Conservation (phyloP, 2,797 vertebrate species). For the Sebastes steindachneri region DNA sequence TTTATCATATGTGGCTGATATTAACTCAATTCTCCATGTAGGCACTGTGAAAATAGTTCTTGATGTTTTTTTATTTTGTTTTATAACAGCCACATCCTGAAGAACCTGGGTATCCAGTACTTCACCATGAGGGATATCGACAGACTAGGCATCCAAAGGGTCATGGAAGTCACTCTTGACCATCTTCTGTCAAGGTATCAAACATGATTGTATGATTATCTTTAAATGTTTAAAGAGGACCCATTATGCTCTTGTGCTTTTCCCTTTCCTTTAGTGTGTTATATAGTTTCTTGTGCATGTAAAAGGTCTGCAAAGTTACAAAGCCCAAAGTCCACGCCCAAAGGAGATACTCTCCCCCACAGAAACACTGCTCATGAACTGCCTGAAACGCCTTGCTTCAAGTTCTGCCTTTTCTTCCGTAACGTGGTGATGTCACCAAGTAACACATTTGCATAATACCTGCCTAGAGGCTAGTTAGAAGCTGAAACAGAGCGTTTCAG, state of each 20-base stretch:
- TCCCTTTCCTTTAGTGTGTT: too few relatives aligned
- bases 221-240: not conserved
- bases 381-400: too few relatives aligned
- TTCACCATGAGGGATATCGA: constrained; percentile 98
- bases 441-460: too few relatives aligned
- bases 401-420: too few relatives aligned
- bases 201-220: not conserved
- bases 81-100: constrained; percentile 90
- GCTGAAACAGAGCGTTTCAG: too few relatives aligned
- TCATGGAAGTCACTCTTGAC: constrained; percentile 96
- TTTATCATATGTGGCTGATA: not conserved
- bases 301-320: not conserved
- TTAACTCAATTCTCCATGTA: not conserved
- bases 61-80: not conserved
- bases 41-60: not conserved
- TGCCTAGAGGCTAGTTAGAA: rapidly evolving
- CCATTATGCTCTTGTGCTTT: too few relatives aligned
- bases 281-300: too few relatives aligned
- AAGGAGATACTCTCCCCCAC: too few relatives aligned
- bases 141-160: constrained; percentile 94
- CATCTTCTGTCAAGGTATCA: constrained; percentile 90
- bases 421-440: too few relatives aligned
- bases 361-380: too few relatives aligned
- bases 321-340: too few relatives aligned
- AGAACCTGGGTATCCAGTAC: constrained; percentile 93